Evolutionary conservation across 2,888 invertebrate genomes (phyloP), one percentile per base, ranked within the genome.

Genomic region (Hemistola chrysoprasaria): DNA sequence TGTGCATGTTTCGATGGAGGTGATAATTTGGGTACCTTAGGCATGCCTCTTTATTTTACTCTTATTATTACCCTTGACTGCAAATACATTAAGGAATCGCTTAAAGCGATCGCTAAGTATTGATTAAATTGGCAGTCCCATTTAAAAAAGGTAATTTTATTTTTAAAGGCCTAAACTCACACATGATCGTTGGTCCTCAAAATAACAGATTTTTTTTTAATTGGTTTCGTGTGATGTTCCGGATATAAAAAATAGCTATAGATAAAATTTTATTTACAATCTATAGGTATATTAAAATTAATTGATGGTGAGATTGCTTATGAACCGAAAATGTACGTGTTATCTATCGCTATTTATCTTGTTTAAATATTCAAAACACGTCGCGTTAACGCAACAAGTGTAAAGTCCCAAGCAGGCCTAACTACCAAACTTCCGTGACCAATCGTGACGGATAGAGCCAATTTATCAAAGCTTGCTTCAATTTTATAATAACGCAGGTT

Each of bases 391-490:
- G 48, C 47, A 58, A 56, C 59, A 56, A 62, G 62, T 64, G 60
- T 66, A 50, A 52, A 65, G 22, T 42, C 34, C 34, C 16, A 16
- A 16, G 16, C 44, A 49, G 47, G 44, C 54, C 52, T 54, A 56
- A 58, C 65, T 60, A 59, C 62, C 65, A 52, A 40, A 64, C 67
- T 83, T 82, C 86, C 86, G 82, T 84, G 82, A 82, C 86, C 81
- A 87, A 87, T 87, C 71, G 77, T 85, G 86, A 86, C 79, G 79
- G 77, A 87, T 86, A 82, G 77, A 73, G 65, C 77, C 78, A 79
- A 86, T 87, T 82, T 84, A 86, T 87, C 83, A 85, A 77, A 75
- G 60, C 64, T 59, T 69, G 76, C 78, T 79, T 83, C 84, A 85
- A 83, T 85, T 86, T 83, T 81, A 82, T 80, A 83, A 78, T 78